Base-by-base conservation (phyloP, 2,888 invertebrate genomes). In the Drosophila tanythrix region DNA sequence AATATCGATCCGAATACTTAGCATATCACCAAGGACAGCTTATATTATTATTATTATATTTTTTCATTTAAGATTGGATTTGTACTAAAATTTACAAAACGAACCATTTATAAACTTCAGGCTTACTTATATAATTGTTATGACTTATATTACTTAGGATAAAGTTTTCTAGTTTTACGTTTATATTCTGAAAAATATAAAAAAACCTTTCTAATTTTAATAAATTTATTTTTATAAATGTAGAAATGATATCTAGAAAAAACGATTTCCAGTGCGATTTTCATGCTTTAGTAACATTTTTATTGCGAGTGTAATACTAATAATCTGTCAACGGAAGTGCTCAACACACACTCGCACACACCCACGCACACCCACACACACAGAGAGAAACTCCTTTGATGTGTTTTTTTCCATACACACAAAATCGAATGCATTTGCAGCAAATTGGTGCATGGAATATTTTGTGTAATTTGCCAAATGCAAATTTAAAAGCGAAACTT, bases 261-360 rank as follows among this genome's bases (percentile, higher is more conserved):
- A 40, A 40, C 10, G 10, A 40, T n/a, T 43, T 43, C 6, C 46
- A 13, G 40, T n/a, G 10, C 10, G 11, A 21, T 15, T 15, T 25
- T 25, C 21, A 3, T 21, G 2, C 6, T 43, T 43, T 3, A 1
- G 2, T 3, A 43, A 13, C 21, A 21, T 43, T 43, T 43, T 43
- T n/a, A n/a, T 6, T 43, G 21, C 43, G 43, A 15, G 51, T 57
- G 43, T 55, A 31, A 36, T 11, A 74, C 56, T 60, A 61, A 46
- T 46, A 46, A 70, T 53, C 55, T 55, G 67, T 57, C 66, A 68
- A 55, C 63, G 78, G 60, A 80, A 64, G 57, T 71, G 40, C 43
- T 52, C 15, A n/a, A 63, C 33, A 50, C 38, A 60, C 55, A 46
- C n/a, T 21, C 33, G 36, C 35, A 52, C 21, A 18, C 13, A 7